These are phyloP conservation scores for Origma solitaria DNA, from an alignment of 2,113 vertebrate species.

Conservation along the genomic window DNA sequence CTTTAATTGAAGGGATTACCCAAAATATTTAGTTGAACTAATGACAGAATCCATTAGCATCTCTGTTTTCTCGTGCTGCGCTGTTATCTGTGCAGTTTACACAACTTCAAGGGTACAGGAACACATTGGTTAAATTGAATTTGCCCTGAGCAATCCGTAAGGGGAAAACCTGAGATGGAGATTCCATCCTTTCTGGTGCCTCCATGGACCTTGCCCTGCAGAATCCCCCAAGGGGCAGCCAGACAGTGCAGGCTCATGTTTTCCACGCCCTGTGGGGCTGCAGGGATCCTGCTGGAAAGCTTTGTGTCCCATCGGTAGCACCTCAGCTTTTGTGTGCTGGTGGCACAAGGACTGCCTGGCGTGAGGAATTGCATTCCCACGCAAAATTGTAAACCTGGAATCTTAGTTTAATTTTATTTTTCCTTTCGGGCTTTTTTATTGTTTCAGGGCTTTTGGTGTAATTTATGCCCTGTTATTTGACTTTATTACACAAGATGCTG, in stretches of 20 bases:
- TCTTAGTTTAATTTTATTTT: neutral
- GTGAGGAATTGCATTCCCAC: neutral
- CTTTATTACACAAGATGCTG: neutral
- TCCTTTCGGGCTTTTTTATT: neutral
- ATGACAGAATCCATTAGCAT: neutral
- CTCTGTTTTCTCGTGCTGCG: neutral
- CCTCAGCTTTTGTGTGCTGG: neutral
- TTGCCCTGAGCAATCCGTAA: neutral
- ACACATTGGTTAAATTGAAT: neutral
- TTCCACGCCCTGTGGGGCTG: neutral
- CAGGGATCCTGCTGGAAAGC: neutral
- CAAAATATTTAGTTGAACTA: neutral
- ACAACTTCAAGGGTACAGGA: neutral
- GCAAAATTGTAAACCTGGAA: neutral
- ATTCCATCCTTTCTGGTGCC: neutral
- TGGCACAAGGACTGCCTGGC: neutral
- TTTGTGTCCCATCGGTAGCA: neutral
- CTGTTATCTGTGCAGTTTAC: neutral
- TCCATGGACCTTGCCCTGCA: neutral
- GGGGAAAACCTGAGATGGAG: neutral
- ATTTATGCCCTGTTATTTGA: constrained; percentile 35
- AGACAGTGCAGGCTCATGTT: neutral
- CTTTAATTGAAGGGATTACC: neutral
- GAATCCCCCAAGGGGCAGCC: neutral
- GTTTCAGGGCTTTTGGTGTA: neutral